phyloP scores from a whole-genome alignment of 1,140 invertebrate species.

The Aphelinus atriplicis region DNA sequence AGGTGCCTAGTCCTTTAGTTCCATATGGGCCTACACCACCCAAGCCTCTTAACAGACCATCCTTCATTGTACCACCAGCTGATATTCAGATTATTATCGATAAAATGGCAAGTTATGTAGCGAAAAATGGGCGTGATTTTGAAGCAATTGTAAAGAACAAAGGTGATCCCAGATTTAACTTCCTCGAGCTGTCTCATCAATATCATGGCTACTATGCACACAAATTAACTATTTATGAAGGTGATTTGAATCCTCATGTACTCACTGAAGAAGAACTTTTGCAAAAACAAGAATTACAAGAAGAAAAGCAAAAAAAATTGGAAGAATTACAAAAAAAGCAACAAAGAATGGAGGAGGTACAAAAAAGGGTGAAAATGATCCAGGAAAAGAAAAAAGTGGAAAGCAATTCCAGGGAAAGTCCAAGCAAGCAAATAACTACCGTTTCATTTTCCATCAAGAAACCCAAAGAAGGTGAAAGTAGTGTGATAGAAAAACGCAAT shows the following conservation, averaged over 20 bases:
- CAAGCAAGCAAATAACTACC: conserved; percentile 64
- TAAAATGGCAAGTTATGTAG: conserved; percentile 95
- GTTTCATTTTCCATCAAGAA: conserved; percentile 86
- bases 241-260: conserved; percentile 58
- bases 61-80: conserved; percentile 75
- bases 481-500: conserved; percentile 73
- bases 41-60: conserved; percentile 61
- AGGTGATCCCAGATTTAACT: conserved; percentile 86
- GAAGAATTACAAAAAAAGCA: conserved; percentile 63
- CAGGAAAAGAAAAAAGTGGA: conserved; percentile 61
- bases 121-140: conserved; percentile 93
- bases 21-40: conserved; percentile 60
- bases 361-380: conserved; percentile 65
- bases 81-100: conserved; percentile 90
- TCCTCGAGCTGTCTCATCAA: conserved; percentile 77
- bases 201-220: conserved; percentile 82
- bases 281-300: conserved; percentile 61
- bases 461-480: conserved; percentile 76
- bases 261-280: conserved; percentile 62
- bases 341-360: conserved; percentile 65
- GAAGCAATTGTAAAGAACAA: conserved; percentile 88
- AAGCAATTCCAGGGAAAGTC: conserved; percentile 43
- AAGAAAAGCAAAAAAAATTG: conserved; percentile 62
- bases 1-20: conserved; percentile 55
- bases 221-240: conserved; percentile 67